Evolutionary conservation across 2,113 vertebrate species (phyloP).

Genomic region (Gulo gulo): DNA sequence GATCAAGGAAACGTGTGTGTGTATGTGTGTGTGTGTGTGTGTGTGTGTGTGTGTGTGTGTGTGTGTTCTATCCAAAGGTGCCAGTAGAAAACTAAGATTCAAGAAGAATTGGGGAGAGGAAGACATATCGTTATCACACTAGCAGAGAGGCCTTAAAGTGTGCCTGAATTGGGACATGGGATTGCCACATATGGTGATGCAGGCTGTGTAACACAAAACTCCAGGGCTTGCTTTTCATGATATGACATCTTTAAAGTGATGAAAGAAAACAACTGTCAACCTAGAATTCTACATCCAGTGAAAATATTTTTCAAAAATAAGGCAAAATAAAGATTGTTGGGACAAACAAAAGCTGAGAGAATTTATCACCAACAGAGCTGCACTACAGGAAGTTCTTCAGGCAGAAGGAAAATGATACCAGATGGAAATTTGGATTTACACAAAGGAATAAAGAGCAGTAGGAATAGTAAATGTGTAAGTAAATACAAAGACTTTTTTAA

Average conservation of each 20-base stretch:
- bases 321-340: slow-evolving; percentile 34
- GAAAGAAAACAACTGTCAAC: slow-evolving; percentile 33
- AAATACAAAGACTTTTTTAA: background rate
- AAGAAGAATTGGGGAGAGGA: background rate
- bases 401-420: background rate
- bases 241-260: slow-evolving; percentile 33
- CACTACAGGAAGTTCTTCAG: background rate
- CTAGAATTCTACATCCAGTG: slow-evolving; percentile 31
- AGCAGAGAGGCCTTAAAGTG: background rate
- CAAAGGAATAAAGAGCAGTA: background rate
- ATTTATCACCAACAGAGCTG: background rate
- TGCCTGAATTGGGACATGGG: background rate
- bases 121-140: background rate
- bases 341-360: slow-evolving; percentile 42
- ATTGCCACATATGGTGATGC: background rate
- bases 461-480: background rate
- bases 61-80: background rate
- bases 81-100: background rate
- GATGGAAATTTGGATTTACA: background rate
- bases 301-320: slow-evolving; percentile 53
- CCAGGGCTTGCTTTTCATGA: slow-evolving; percentile 20
- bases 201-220: slow-evolving; percentile 20
- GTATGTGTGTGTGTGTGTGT: background rate
- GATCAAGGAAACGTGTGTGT: background rate
- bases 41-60: background rate